Base-by-base conservation (phyloP, 1,140 invertebrate genomes). In the Dermatophagoides farinae region DNA sequence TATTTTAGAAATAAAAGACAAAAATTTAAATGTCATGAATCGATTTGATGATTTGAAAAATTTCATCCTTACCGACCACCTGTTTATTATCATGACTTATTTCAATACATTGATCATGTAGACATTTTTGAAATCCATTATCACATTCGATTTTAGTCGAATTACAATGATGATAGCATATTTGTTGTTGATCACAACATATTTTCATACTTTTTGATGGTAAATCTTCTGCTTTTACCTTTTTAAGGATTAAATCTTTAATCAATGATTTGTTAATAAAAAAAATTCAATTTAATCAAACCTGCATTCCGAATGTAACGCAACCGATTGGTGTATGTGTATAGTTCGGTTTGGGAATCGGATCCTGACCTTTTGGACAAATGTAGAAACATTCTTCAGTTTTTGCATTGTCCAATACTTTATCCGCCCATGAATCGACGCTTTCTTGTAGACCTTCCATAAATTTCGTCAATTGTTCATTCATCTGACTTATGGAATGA, bases 241-340 rank as follows among this genome's bases (percentile, higher is more conserved):
- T 25, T 9, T 49, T 18, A 2, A 1, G 9, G 20, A 47, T 2
- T n/a, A 53, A 53, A 53, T 31, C 2, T n/a, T 31, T 54, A 12
- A 37, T 39, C 1, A 54, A 4, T 31, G 2, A 31, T 54, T 54
- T 54, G 31, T 52, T 23, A 2, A 5, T 23, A 2, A 5, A 6
- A 31, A n/a, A 14, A n/a, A 39, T 58, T n/a, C 10, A 20, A 16
- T 44, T n/a, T 51, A 47, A 52, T 4, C 20, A 22, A 38, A 60
- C 58, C 58, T 60, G 16, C 6, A 60, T 60, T 22, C 58, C 58
- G 50, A 60, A 60, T n/a, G 58, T 60, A 6, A 6, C 14, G n/a
- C 58, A 60, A 31, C 58, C 58, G 31, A 18, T 23, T 1, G 58
- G 46, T 12, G 10, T 31, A 25, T 39, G 18, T 2, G 14, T 47